These are phyloP conservation scores for Macrosteles quadrilineatus DNA, from an alignment of 1,140 invertebrate species.

Conservation along the genomic window DNA sequence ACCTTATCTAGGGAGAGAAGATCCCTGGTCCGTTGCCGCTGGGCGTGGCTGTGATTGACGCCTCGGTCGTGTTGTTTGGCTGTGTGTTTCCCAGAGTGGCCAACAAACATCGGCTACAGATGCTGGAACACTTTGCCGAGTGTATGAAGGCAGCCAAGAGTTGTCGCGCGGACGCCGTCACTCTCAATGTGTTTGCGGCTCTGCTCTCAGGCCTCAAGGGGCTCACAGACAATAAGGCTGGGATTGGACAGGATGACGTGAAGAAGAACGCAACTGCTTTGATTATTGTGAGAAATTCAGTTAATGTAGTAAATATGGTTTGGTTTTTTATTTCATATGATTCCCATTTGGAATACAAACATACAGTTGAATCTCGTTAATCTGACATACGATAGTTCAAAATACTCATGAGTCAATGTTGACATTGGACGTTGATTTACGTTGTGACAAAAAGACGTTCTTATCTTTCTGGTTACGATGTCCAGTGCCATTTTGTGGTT, in stretches of 20 bases:
- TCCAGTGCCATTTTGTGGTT: too few species aligned
- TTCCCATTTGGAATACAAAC: too few species aligned
- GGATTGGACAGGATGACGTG: conserved; percentile 86
- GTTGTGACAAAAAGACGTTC: too few species aligned
- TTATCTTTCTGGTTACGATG: too few species aligned
- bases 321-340: too few species aligned
- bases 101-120: conserved; percentile 94
- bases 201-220: conserved; percentile 87
- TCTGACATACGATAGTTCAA: too few species aligned
- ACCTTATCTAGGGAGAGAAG: conserved; percentile 56
- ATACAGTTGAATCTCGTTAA: too few species aligned
- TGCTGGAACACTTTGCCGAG: conserved; percentile 95
- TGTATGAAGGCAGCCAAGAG: conserved; percentile 92
- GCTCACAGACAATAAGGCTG: conserved; percentile 83
- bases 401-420: too few species aligned
- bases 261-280: conserved; percentile 81
- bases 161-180: conserved; percentile 89
- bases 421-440: too few species aligned
- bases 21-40: conserved; percentile 87
- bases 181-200: conserved; percentile 96
- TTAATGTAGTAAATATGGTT: too few species aligned
- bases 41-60: conserved; percentile 95
- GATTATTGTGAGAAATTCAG: conserved; percentile 66
- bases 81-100: conserved; percentile 91
- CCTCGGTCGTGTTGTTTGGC: conserved; percentile 90